Evolutionary conservation across 2,888 invertebrate genomes (phyloP), one percentile per base, ranked within the genome.

Genomic region (Limenitis camilla): DNA sequence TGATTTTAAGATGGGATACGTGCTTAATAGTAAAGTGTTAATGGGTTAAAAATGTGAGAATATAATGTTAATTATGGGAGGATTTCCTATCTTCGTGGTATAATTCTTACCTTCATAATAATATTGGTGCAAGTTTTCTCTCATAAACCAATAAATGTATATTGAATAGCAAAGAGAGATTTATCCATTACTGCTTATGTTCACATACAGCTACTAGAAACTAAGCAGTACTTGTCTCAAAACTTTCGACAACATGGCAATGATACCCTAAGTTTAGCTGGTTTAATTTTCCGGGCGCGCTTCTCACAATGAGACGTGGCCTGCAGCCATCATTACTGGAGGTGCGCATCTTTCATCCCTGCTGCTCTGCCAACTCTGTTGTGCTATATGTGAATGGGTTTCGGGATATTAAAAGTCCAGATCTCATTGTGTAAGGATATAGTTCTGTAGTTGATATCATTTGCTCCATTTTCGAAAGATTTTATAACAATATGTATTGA

Each of bases 271-370:
- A 81, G 76, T 81, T 80, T 69, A 66, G 73, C 67, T 65, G 66
- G 63, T 69, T 75, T 84, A 81, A 84, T 83, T 83, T 83, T 84
- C 83, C 81, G 81, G 81, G 63, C 68, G 67, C 71, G 62, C 64
- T 67, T 64, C 66, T 60, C 64, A 81, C 77, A 80, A 83, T 82
- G 72, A 69, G 63, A 58, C 59, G 60, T 67, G 63, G 76, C 80
- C 78, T 60, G 69, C 65, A 72, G 80, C 73, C 71, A 79, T 80
- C 73, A 78, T 80, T 80, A 80, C 73, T 72, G 69, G 71, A 69
- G 70, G 67, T 69, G 66, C 67, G 58, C 45, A 45, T 68, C 69
- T 71, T 74, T 76, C 69, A 69, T 68, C 56, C 61, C 59, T 53
- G 58, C 54, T 50, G 67, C 61, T 64, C 49, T 60, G 60, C 60